A percentile compares a stretch with the other conserved stretches of the same genome.
phyloP scores from a whole-genome alignment of 2,113 vertebrate genomes.

The Protomyctophum bolini region DNA sequence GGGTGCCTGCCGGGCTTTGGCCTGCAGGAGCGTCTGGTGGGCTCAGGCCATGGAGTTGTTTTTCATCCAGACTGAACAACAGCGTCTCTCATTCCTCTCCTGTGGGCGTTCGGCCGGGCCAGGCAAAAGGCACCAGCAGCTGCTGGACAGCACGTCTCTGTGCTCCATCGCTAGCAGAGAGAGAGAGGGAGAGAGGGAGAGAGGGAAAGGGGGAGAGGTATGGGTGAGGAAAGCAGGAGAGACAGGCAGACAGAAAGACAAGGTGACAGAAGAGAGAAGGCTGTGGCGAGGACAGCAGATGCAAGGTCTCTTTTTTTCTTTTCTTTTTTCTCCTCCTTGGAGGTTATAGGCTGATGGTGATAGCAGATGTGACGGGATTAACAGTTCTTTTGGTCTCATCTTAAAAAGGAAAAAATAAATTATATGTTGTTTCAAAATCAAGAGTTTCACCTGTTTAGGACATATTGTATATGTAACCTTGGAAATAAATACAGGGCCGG shows the following conservation, averaged over 20 bases:
- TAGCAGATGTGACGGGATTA: slow-evolving; percentile 30
- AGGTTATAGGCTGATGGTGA: slow-evolving; percentile 30
- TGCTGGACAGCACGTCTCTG: slow-evolving; percentile 47
- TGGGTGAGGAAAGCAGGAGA: slow-evolving; percentile 17
- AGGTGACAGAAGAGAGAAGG: slow-evolving; percentile 52
- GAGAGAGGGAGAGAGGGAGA: slow-evolving; percentile 12
- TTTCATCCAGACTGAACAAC: slow-evolving; percentile 47
- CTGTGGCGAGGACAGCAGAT: slow-evolving; percentile 19
- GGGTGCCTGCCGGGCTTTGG: neutral
- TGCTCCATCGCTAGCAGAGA: slow-evolving; percentile 20
- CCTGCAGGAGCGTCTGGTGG: slow-evolving; percentile 29
- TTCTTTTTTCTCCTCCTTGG: neutral
- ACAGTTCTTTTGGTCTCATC: slow-evolving; percentile 3
- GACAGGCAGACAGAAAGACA: slow-evolving; percentile 28
- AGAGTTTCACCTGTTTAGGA: neutral
- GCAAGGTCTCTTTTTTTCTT: slow-evolving; percentile 21
- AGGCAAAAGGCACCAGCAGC: slow-evolving; percentile 25
- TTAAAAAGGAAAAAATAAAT: neutral
- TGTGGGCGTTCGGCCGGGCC: slow-evolving; percentile 54
- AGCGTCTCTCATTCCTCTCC: slow-evolving; percentile 45
- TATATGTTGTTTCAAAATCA: neutral
- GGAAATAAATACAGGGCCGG: too few species aligned
- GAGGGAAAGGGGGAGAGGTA: neutral
- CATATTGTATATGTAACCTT: too few species aligned
- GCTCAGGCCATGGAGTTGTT: slow-evolving; percentile 33